Base-by-base conservation (phyloP, 1,140 invertebrate species). In the Macrobrachium rosenbergii region DNA sequence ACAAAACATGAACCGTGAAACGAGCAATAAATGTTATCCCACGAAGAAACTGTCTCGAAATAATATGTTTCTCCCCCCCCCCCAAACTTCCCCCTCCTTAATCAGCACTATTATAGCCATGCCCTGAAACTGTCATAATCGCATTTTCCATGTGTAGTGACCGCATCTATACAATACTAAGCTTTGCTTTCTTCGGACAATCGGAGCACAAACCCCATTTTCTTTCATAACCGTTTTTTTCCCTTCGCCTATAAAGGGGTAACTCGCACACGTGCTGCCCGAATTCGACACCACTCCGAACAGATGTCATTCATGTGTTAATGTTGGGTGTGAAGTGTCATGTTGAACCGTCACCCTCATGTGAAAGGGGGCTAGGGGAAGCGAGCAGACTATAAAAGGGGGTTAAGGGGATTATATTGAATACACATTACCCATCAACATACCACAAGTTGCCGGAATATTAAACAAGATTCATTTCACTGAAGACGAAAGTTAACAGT, bases 231-330 rank as follows among this genome's bases (percentile, higher is more conserved):
- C 77, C 83, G 45, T 69, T 79, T 78, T 85, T 67, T 85, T 69
- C 45, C 72, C 6, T 62, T 83, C 37, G 45, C 17, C 28, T 12
- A 82, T 28, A 60, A 58, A 81, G 62, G 83, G 77, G 76, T 86
- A 86, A 86, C 83, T 80, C 73, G 58, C 23, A 73, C 83, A 67
- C 83, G 83, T 80, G 83, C 83, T 79, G 75, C 77, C 77, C 19
- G 64, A 86, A 86, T 77, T 60, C 77, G 77, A 86, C 83, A 86
- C 83, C 83, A n/a, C n/a, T 37, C 64, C 23, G 83, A 86, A 62
- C 83, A 86, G 83, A 76, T 86, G 83, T 80, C 83, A 80, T 86
- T 86, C 83, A 86, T 86, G 83, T 86, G 83, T 79, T 45, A 86
- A 86, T 86, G 83, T 72, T 28, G 83, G 77, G 63, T 77, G 76